Evolutionary conservation across 2,888 invertebrate species (phyloP), one percentile per base, ranked within the genome.

Genomic region (Calliopum simillimum): DNA sequence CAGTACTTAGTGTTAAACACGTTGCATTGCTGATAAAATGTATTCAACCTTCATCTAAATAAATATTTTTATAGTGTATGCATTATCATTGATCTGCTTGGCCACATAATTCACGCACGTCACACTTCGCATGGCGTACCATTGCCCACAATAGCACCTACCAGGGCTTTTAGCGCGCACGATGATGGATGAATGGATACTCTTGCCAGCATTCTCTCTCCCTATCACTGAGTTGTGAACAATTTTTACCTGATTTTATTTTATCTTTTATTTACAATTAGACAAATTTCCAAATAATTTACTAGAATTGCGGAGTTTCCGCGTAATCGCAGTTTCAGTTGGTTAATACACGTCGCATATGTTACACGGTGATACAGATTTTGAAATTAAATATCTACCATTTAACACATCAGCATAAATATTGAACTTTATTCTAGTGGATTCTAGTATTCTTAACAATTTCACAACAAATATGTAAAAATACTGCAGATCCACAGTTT

Each of bases 151-250:
- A 56, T 21, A n/a, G 13, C 13, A 14, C 13, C 11, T 13, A 21
- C 56, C n/a, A n/a, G n/a, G n/a, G 14, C 56, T n/a, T 25, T 23
- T 8, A 21, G 14, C 14, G 56, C 13, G 25, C 49, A 49, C 66
- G 25, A 56, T 46, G 56, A 56, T 56, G 66, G 44, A 47, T 66
- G 66, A 66, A 66, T 66, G 66, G 46, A 11, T 63, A n/a, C 21
- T 53, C 21, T 53, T 13, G 6, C 19, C 3, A 21, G 53, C 3
- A 14, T 12, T 23, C 8, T 49, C 4, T 33, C 41, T 47, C 14
- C 12, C 23, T 49, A 47, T n/a, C 23, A 41, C 25, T 58, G 16
- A 19, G 41, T 16, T 23, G 41, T 53, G 44, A 23, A 66, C 47
- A 3, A 16, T 55, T 43, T 12, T 21, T 55, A 11, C 33, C 46